Conservation (phyloP, 2,113 vertebrate genomes). For the Pollimyrus isidori region DNA sequence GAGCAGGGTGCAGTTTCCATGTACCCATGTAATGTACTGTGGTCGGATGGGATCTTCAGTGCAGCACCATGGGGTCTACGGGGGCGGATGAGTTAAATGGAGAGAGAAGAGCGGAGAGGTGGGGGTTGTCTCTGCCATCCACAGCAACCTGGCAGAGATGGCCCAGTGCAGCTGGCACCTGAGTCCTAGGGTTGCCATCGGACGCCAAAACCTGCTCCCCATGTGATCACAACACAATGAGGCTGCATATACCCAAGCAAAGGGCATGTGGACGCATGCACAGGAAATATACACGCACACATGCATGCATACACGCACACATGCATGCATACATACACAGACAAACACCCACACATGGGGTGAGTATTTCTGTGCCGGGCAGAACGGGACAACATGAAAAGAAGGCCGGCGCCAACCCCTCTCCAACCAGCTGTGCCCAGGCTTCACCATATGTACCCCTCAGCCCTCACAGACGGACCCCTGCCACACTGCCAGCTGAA, state of each 20-base stretch:
- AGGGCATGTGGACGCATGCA: not conserved
- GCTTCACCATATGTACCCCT: conserved; percentile 11
- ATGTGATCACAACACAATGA: not conserved
- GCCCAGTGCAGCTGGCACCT: conserved; percentile 2
- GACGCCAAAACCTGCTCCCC: not conserved
- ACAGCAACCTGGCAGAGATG: conserved; percentile 3
- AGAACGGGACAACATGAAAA: not conserved
- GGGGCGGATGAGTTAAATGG: not conserved
- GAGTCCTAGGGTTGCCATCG: not conserved
- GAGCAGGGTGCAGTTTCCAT: not conserved
- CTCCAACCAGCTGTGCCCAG: conserved; percentile 15
- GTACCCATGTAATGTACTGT: not conserved
- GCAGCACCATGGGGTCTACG: not conserved
- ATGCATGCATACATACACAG: not conserved
- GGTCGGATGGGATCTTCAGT: not conserved
- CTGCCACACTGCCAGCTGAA: not conserved
- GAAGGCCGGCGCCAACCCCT: not conserved
- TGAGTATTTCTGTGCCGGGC: not conserved
- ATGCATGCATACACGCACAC: not conserved
- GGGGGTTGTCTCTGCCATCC: conserved; percentile 9
- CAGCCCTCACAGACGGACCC: not conserved
- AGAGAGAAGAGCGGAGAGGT: not conserved
- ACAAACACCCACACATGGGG: not conserved
- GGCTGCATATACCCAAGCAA: not conserved
- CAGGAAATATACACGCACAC: not conserved